Evolutionary conservation across 2,888 invertebrate species (phyloP), one percentile per base, ranked within the genome.

Genomic region (Oligia latruncula): DNA sequence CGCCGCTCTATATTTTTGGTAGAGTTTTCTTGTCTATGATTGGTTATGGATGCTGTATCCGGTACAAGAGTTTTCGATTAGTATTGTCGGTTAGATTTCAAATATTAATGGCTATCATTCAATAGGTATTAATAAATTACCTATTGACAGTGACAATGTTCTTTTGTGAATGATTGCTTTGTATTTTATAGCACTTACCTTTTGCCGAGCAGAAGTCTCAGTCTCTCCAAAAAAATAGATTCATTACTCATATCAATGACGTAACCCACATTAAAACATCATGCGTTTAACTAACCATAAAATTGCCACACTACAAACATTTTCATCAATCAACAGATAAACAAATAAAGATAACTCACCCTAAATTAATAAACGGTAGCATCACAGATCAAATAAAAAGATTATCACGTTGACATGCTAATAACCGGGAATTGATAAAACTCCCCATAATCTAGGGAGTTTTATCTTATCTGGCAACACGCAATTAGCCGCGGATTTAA

Each of bases 381-480:
- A 81, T 88, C 80, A 88, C 81, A 78, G 86, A 90, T 88, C 90
- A 84, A 86, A 88, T 88, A 73, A 73, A 78, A 68, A 81, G 86
- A 86, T 80, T 72, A 82, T 87, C 88, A 86, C 87, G 90, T 88
- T 83, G 79, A 90, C 90, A 86, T 76, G 85, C 90, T 92, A 93
- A 93, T 93, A 92, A 91, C 88, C 79, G 83, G 81, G 86, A 86
- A 87, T 87, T 89, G 91, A 89, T 90, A 86, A 90, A 90, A 89
- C 79, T 87, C 89, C 90, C 87, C 89, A 84, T 89, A 89, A 89
- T 87, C 87, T 87, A 84, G 90, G 90, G 91, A 83, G 87, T 65
- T 81, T 92, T 94, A 96, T 95, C 95, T 96, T 88, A 96, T 96
- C 96, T 93, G 93, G 93, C 92, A 95, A 94, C 95, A 95, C 89